Evolutionary conservation across 2,888 invertebrate genomes (phyloP).

Genomic region (Glyphotaelius pellucidus): DNA sequence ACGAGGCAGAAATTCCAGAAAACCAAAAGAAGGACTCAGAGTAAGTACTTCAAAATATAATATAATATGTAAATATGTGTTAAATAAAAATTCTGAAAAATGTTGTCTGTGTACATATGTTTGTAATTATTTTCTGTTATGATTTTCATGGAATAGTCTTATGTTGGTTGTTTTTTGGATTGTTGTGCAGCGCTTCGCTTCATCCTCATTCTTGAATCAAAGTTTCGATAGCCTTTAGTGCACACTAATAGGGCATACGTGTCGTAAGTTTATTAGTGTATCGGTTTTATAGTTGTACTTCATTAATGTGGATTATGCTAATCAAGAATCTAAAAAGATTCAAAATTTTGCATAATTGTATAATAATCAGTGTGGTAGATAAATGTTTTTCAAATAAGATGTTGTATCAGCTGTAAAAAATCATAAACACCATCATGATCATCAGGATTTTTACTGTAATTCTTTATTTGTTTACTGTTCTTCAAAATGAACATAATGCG

Average conservation of each 20-base stretch:
- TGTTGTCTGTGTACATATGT: neutral
- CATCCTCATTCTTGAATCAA: neutral
- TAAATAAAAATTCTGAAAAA: neutral
- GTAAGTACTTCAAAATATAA: slow-evolving; percentile 79
- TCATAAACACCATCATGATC: neutral
- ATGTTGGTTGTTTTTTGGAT: neutral
- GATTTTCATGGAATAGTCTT: neutral
- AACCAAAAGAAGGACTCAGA: slow-evolving; percentile 98
- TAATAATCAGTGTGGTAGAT: neutral
- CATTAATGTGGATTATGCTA: neutral
- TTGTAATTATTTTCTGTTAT: neutral
- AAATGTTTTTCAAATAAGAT: neutral
- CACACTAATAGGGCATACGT: neutral
- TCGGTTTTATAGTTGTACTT: neutral
- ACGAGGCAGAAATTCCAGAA: slow-evolving; percentile 97
- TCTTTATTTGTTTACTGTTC: too few species aligned
- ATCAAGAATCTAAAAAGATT: neutral
- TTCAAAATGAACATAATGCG: neutral
- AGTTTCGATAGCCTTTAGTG: neutral
- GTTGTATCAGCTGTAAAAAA: neutral
- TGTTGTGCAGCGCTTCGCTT: neutral
- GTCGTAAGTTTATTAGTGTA: neutral
- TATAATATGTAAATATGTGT: neutral
- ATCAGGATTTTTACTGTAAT: neutral
- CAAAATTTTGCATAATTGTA: neutral